phyloP scores from a whole-genome alignment of 2,797 vertebrate genomes.

The Neopelma chrysocephalum region DNA sequence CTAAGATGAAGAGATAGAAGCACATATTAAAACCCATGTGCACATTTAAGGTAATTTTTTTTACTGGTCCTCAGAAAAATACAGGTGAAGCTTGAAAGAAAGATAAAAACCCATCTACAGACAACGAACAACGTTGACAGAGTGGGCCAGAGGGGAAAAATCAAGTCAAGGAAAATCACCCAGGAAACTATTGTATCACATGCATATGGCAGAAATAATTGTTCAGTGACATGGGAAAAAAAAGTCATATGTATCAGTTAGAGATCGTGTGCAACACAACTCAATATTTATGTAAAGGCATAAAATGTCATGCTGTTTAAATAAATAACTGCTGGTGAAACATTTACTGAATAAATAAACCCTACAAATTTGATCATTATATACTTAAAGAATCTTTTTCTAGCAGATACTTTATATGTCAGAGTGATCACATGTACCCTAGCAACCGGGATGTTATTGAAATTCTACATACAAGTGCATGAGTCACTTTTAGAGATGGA shows the following conservation, averaged over 20 bases:
- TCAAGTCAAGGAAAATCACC: constrained; percentile 35
- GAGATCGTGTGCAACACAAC: not conserved
- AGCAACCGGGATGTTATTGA: constrained; percentile 63
- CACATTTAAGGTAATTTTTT: not conserved
- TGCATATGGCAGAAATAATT: not conserved
- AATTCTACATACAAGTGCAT: constrained; percentile 18
- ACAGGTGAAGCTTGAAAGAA: constrained; percentile 23
- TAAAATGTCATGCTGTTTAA: constrained; percentile 47
- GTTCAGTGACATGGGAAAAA: constrained; percentile 45
- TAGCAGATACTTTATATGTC: constrained; percentile 43
- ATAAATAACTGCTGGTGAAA: not conserved
- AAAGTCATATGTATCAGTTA: not conserved
- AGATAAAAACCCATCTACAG: not conserved
- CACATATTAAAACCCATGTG: not conserved
- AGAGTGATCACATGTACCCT: constrained; percentile 54
- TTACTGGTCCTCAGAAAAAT: not conserved
- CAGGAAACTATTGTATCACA: constrained; percentile 48
- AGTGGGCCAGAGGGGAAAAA: not conserved
- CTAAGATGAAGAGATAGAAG: not conserved
- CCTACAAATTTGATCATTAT: not conserved
- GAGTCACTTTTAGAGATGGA: constrained; percentile 27
- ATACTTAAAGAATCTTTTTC: constrained; percentile 25
- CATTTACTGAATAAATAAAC: constrained; percentile 25
- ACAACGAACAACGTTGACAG: not conserved
- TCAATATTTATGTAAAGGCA: constrained; percentile 39